These are phyloP conservation scores for Calosoma granatense DNA, from an alignment of 1,140 invertebrate genomes.

Conservation along the genomic window DNA sequence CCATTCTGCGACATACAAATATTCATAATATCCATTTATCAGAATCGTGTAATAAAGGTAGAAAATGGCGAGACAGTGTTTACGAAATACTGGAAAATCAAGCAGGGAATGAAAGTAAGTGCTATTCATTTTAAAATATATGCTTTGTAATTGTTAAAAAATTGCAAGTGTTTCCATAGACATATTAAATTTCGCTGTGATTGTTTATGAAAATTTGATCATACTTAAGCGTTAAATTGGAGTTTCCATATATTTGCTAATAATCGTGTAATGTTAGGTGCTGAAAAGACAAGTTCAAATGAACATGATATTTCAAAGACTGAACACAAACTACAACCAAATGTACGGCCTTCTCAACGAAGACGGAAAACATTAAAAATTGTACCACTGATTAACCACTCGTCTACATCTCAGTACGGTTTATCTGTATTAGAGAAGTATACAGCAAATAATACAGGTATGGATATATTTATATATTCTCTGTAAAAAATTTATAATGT, in stretches of 20 bases:
- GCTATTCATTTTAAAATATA: background rate
- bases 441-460: background rate
- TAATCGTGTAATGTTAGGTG: conserved; percentile 23
- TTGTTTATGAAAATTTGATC: background rate
- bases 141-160: conserved; percentile 4
- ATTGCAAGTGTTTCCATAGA: conserved; percentile 1
- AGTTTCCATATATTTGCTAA: conserved; percentile 11
- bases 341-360: conserved; percentile 7
- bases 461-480: background rate
- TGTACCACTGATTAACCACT: conserved; percentile 19
- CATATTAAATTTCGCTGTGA: background rate
- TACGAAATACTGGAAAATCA: conserved; percentile 31
- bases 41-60: conserved; percentile 26
- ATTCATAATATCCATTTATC: conserved; percentile 25
- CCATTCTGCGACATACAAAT: conserved; percentile 30
- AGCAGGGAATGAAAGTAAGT: conserved; percentile 24
- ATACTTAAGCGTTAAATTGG: conserved; percentile 10
- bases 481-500: background rate
- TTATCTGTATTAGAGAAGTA: background rate
- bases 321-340: background rate
- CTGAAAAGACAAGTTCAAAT: conserved; percentile 6
- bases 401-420: background rate
- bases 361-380: conserved; percentile 21
- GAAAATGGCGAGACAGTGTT: conserved; percentile 33
- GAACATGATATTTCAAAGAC: conserved; percentile 3